A percentile compares a stretch with the other conserved stretches of the same genome.
Evolutionary conservation across 2,797 vertebrate genomes (phyloP).

Genomic region (Mareca penelope): DNA sequence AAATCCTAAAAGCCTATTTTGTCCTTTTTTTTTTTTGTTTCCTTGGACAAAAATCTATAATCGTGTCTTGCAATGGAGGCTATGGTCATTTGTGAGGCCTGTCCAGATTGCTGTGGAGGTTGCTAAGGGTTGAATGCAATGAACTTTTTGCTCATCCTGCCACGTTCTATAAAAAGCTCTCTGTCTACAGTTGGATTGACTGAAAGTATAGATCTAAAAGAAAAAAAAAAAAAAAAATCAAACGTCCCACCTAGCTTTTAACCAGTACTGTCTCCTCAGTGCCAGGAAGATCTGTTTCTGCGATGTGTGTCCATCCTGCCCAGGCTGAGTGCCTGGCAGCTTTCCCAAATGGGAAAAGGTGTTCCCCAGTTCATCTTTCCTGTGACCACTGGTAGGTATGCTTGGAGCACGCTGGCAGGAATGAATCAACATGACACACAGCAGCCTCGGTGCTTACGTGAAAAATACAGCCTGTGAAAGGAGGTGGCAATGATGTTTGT

Average conservation of each 20-base stretch:
- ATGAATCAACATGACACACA: conserved; percentile 21
- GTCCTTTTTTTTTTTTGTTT: background rate
- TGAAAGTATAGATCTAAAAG: background rate
- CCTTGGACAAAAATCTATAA: background rate
- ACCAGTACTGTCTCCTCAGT: background rate
- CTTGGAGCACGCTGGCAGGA: background rate
- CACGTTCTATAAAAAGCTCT: background rate
- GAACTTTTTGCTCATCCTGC: background rate
- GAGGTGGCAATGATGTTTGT: background rate
- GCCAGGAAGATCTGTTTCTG: background rate
- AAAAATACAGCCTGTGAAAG: conserved; percentile 21
- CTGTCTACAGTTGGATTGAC: background rate
- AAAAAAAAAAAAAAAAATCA: background rate
- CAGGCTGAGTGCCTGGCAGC: background rate
- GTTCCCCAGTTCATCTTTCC: conserved; percentile 31
- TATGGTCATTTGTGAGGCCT: background rate
- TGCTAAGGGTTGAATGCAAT: background rate
- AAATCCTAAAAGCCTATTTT: background rate
- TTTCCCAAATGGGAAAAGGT: background rate
- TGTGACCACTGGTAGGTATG: background rate
- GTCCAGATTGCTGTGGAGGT: background rate
- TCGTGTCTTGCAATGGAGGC: background rate
- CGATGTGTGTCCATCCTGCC: background rate
- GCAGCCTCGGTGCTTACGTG: background rate
- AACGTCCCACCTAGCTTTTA: background rate